Percentiles rank a stretch among this genome's conserved stretches.
These are phyloP conservation scores for Halichoeres trimaculatus DNA, from an alignment of 2,113 vertebrate genomes.

Conservation along the genomic window DNA sequence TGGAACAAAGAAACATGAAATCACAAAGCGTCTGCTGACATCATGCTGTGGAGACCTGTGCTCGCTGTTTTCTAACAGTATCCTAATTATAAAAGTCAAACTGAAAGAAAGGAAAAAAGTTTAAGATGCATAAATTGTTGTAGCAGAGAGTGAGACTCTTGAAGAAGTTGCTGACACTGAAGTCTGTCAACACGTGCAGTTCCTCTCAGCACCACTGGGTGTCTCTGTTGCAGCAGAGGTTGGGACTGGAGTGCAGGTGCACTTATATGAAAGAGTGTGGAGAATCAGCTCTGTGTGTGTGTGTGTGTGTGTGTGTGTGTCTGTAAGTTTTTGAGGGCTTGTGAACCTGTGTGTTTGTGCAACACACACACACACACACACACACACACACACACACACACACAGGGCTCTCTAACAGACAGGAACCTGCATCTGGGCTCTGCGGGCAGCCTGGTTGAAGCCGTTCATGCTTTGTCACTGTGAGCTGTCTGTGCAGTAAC, in stretches of 20 bases:
- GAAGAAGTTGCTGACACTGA: neutral
- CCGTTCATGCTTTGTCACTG: conserved; percentile 66
- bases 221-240: conserved; percentile 71
- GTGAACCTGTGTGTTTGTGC: conserved; percentile 6
- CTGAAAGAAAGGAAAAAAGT: neutral
- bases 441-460: conserved; percentile 63
- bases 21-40: conserved; percentile 32
- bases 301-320: neutral
- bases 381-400: neutral
- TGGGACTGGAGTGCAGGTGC: neutral
- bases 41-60: neutral
- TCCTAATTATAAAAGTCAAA: too few species aligned
- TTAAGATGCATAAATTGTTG: neutral
- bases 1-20: conserved; percentile 45
- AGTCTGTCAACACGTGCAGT: neutral
- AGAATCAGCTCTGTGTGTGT: neutral
- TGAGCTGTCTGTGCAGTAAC: conserved; percentile 43
- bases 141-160: neutral
- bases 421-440: conserved; percentile 62
- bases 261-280: conserved; percentile 1
- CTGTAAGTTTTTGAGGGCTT: conserved; percentile 34
- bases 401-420: conserved; percentile 50
- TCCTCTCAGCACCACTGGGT: conserved; percentile 56
- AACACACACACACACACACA: neutral
- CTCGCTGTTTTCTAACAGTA: neutral